phyloP scores from a whole-genome alignment of 2,888 invertebrate genomes.

The Calliphora vomitoria region DNA sequence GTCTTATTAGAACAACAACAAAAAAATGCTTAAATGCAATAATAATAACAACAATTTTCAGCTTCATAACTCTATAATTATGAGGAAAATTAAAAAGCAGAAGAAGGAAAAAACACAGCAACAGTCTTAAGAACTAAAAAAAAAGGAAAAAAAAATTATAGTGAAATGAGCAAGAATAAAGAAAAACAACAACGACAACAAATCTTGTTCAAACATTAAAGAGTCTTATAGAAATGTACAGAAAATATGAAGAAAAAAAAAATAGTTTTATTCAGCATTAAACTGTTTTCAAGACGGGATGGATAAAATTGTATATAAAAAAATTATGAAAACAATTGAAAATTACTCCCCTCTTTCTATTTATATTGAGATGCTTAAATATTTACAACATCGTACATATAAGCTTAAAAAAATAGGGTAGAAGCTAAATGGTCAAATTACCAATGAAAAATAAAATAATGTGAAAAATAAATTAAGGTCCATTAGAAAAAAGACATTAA shows the following conservation, averaged over 20 bases:
- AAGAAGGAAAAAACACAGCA: not conserved
- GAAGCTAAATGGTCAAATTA: no score
- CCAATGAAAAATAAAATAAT: no score
- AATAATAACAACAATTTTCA: constrained; percentile 51
- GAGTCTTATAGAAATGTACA: no score
- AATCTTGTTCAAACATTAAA: no score
- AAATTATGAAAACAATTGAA: not conserved
- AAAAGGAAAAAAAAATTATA: not conserved
- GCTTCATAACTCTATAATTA: constrained; percentile 52
- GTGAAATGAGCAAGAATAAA: not conserved
- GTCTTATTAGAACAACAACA: not conserved
- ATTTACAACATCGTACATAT: no score
- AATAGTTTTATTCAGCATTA: not conserved
- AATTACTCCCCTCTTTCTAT: no score
- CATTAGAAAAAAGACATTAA: no score
- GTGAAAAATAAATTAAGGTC: no score
- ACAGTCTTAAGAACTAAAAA: not conserved
- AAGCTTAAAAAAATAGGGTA: no score
- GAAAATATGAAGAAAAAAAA: not conserved
- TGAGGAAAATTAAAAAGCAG: constrained; percentile 1
- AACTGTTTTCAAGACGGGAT: not conserved
- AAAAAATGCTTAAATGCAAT: constrained; percentile 29
- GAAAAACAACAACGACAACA: not conserved
- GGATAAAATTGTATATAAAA: not conserved
- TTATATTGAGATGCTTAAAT: no score